Evolutionary conservation across 1,140 invertebrate genomes (phyloP).

Genomic region (Drusus annulatus): DNA sequence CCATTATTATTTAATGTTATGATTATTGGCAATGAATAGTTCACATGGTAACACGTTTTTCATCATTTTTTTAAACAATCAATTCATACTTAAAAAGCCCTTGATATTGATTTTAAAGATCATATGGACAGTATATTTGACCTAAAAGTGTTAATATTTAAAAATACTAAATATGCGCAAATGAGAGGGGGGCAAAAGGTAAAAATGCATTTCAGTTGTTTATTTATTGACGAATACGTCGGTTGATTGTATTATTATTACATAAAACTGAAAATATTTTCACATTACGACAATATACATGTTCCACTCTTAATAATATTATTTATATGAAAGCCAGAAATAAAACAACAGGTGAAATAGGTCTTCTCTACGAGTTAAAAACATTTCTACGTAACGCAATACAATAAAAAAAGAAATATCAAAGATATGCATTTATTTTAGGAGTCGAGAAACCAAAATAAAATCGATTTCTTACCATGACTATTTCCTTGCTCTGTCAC

Average conservation of each 20-base stretch:
- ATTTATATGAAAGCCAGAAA: conserved; percentile 26
- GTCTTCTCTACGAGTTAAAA: neutral
- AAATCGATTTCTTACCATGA: conserved; percentile 56
- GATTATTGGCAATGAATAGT: neutral
- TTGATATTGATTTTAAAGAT: conserved; percentile 11
- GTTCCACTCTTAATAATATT: neutral
- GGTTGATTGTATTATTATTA: conserved; percentile 1
- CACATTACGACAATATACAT: conserved; percentile 8
- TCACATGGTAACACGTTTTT: conserved; percentile 20
- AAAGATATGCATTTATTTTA: conserved; percentile 43
- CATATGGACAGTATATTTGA: conserved; percentile 33
- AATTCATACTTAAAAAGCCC: neutral
- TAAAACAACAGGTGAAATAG: conserved; percentile 21
- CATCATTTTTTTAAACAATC: conserved; percentile 2
- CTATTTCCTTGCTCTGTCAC: conserved; percentile 54
- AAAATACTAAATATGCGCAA: neutral
- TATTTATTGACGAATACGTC: neutral
- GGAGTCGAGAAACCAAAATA: conserved; percentile 50
- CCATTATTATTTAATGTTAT: too few species aligned
- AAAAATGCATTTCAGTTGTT: conserved; percentile 6
- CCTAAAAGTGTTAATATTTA: conserved; percentile 27
- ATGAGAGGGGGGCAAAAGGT: neutral
- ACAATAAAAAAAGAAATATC: conserved; percentile 28
- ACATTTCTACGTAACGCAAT: conserved; percentile 22
- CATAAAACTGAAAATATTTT: conserved; percentile 37